A percentile compares a stretch with the other conserved stretches of the same genome.
Conservation (phyloP, 2,113 vertebrate genomes). For the Jacana jacana region DNA sequence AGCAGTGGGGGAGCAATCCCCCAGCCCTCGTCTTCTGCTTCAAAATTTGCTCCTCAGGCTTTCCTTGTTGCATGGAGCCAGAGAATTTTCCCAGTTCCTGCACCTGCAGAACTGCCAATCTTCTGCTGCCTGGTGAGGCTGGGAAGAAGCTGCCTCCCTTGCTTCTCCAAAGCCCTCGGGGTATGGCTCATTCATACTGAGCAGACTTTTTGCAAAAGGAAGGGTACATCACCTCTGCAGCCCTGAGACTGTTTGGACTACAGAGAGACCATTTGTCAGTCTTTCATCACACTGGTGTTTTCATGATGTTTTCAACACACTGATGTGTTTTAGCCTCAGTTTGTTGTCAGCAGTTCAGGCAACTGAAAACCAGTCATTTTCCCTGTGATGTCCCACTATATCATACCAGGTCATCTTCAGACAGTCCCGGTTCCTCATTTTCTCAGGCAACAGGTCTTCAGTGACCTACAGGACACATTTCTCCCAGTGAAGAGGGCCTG, state of each 20-base stretch:
- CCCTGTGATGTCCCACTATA: rapidly evolving
- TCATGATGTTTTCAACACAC: no score
- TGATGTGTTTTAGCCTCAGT: background rate
- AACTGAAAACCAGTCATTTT: background rate
- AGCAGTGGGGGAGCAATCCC: background rate
- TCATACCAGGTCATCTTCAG: background rate
- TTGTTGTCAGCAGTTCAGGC: background rate
- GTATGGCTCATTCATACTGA: background rate
- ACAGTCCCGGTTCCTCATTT: background rate
- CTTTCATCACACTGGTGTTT: background rate
- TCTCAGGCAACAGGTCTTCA: background rate
- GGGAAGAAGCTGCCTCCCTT: background rate
- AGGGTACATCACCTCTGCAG: background rate
- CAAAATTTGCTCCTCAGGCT: background rate
- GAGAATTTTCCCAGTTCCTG: background rate
- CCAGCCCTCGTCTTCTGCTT: background rate
- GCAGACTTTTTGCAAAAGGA: background rate
- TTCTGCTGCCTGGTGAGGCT: background rate
- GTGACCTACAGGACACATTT: background rate
- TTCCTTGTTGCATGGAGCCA: rapidly evolving
- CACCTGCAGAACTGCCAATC: background rate
- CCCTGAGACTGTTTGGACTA: background rate
- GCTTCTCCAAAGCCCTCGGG: rapidly evolving
- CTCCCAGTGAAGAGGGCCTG: background rate
- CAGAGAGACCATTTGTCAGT: background rate